Evolutionary conservation across 2,113 vertebrate genomes (phyloP).

Genomic region (Hemichromis elongatus): DNA sequence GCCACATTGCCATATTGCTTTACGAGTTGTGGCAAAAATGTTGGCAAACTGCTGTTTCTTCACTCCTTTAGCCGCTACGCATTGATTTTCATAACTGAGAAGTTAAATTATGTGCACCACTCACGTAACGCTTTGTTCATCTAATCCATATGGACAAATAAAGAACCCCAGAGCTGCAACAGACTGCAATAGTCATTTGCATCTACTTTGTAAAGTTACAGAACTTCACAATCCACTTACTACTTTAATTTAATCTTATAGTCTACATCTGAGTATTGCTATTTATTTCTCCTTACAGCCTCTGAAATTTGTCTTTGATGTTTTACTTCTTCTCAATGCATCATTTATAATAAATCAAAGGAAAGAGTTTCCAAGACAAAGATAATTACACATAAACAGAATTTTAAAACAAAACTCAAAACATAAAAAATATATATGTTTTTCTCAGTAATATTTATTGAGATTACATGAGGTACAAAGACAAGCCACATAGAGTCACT

Average conservation of each 20-base stretch:
- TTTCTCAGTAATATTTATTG: neutral
- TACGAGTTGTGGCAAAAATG: neutral
- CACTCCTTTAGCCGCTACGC: neutral
- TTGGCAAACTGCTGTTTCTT: neutral
- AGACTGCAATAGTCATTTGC: neutral
- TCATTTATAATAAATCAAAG: neutral
- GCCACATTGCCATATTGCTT: neutral
- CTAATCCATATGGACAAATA: neutral
- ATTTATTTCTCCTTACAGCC: neutral
- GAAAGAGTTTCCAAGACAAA: neutral
- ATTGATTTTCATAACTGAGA: neutral
- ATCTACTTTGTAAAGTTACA: neutral
- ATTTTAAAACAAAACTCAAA: neutral
- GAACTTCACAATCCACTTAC: neutral
- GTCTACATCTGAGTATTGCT: neutral
- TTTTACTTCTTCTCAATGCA: neutral
- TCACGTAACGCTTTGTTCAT: neutral
- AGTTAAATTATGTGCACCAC: neutral
- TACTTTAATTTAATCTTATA: neutral
- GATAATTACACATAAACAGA: neutral
- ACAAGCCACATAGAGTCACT: neutral
- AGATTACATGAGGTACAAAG: neutral
- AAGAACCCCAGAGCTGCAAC: neutral
- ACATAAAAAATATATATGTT: neutral
- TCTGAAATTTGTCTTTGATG: neutral